Evolutionary conservation across 2,113 vertebrate species (phyloP).

Genomic region (Pseudonaja textilis): DNA sequence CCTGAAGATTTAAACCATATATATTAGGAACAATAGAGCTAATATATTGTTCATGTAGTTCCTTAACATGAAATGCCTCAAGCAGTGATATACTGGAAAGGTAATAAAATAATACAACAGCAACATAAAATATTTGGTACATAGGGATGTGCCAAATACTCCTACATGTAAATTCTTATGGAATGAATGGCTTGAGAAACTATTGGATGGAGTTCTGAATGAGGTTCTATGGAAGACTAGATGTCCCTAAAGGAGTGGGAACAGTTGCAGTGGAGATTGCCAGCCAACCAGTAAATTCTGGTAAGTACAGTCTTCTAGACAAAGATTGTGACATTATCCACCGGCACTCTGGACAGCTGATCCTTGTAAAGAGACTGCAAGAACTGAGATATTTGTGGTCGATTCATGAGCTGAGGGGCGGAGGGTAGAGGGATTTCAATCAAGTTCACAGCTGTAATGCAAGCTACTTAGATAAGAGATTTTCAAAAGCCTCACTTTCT

Average conservation of each 20-base stretch:
- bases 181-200: conserved; percentile 47
- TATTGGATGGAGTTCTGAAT: conserved; percentile 2
- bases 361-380: background rate
- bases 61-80: conserved; percentile 5
- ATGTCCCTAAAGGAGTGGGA: background rate
- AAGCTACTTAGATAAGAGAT: background rate
- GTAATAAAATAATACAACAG: conserved; percentile 15
- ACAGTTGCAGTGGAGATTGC: background rate
- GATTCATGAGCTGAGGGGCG: background rate
- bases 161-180: conserved; percentile 39
- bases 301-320: background rate
- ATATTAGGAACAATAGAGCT: background rate
- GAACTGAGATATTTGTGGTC: background rate
- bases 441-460: background rate
- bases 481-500: background rate
- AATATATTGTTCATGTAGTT: accelerated
- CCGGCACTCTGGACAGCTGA: background rate
- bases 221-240: background rate
- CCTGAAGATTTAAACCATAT: background rate
- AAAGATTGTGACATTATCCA: background rate
- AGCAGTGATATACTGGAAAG: conserved; percentile 8
- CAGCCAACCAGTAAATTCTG: background rate
- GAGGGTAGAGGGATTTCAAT: background rate
- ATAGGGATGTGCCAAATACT: conserved; percentile 39
- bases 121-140: conserved; percentile 32